Conservation (phyloP, 2,797 vertebrate genomes). For the Pagetopsis macropterus region DNA sequence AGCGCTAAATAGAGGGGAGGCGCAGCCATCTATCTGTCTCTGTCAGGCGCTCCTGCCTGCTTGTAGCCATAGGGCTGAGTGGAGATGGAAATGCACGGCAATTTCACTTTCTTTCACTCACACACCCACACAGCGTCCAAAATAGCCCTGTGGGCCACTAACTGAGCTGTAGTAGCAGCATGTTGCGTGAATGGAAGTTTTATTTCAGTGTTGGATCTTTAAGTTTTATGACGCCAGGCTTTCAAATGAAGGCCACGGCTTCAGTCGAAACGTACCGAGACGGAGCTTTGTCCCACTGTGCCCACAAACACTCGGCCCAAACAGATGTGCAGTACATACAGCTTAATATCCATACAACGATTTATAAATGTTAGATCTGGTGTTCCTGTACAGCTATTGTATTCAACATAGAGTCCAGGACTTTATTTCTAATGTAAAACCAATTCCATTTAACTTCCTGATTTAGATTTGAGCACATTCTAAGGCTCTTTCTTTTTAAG, state of each 20-base stretch:
- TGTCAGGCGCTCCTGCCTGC: conserved; percentile 39
- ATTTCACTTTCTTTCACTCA: conserved; percentile 37
- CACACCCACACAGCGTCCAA: background rate
- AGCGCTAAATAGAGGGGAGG: conserved; percentile 70
- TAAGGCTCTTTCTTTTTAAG: background rate
- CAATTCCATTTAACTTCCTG: too few species aligned
- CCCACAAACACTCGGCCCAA: conserved; percentile 10
- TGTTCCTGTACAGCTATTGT: background rate
- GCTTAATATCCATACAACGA: conserved; percentile 4
- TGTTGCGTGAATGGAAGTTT: conserved; percentile 23
- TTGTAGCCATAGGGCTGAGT: conserved; percentile 35
- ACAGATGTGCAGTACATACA: conserved; percentile 3
- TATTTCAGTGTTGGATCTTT: conserved; percentile 31
- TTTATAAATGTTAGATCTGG: background rate
- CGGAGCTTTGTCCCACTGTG: conserved; percentile 17
- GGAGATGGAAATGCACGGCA: conserved; percentile 27
- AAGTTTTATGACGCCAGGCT: conserved; percentile 38
- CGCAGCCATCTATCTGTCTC: conserved; percentile 69
- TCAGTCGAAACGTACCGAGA: conserved; percentile 8
- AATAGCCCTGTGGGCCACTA: conserved; percentile 23
- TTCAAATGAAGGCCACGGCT: conserved; percentile 35
- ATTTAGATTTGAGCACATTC: background rate
- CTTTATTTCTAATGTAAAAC: background rate
- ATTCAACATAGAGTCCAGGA: background rate
- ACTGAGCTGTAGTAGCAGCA: conserved; percentile 23